Base-by-base conservation (phyloP, 2,888 invertebrate species). In the Metellina segmentata region DNA sequence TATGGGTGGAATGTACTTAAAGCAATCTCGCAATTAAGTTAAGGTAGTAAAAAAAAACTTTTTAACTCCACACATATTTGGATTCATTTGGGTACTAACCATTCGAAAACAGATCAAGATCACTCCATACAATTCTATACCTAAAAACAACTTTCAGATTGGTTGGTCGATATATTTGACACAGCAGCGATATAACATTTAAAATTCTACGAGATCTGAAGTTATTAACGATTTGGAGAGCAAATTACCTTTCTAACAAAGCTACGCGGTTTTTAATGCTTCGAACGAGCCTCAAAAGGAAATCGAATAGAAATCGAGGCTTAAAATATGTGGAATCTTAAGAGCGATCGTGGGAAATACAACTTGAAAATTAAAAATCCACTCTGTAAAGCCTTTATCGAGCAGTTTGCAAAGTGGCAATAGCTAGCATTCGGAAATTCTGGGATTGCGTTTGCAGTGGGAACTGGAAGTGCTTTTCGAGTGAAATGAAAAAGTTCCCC, bases 401-500 rank as follows among this genome's bases (percentile, higher is more conserved):
- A 81, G 53, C 53, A 53, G 81, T 19, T 71, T 71, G 49, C 51
- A 69, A 81, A 81, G 81, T n/a, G 81, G 81, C 88, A 71, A 88
- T 75, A 74, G 71, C 88, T 53, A 34, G 85, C 52, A 74, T 81
- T 81, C 53, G 61, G 51, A 61, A 52, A 87, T 79, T 34, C 72
- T 79, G n/a, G n/a, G n/a, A n/a, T n/a, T n/a, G n/a, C 49, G 78
- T 79, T 79, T 87, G 13, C 49, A 74, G 75, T 7, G 20, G 61
- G 71, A 52, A 51, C 52, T 79, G 34, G 71, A 79, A 79, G 75
- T 6, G 69, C 79, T 88, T 88, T 88, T 81, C 87, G 81, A 53
- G 75, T 72, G 77, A 89, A 82, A 69, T 69, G 75, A 89, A 89
- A 88, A 89, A 82, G 51, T n/a, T 48, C 61, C 81, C 61, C 88